phyloP scores from a whole-genome alignment of 1,140 invertebrate genomes.

The Pissodes strobi region DNA sequence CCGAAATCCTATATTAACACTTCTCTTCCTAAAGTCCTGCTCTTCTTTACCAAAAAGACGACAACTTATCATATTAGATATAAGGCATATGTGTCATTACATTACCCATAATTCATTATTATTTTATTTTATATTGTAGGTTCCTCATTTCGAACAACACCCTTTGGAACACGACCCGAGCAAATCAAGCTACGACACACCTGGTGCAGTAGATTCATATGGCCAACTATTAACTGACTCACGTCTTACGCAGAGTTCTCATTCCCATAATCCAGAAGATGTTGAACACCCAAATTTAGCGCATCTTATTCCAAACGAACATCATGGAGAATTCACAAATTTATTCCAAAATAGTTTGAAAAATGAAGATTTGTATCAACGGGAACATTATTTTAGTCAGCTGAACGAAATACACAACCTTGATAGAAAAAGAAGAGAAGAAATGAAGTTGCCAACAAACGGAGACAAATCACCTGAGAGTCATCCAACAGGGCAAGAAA shows the following conservation, averaged over 20 bases:
- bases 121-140: constrained; percentile 17
- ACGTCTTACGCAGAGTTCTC: background rate
- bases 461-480: too few relatives aligned
- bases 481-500: background rate
- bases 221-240: constrained; percentile 4
- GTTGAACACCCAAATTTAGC: background rate
- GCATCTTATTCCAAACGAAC: background rate
- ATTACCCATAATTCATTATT: too few relatives aligned
- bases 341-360: background rate
- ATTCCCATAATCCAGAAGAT: background rate
- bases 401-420: constrained; percentile 14
- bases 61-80: too few relatives aligned
- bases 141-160: constrained; percentile 24
- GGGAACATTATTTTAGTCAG: constrained; percentile 11
- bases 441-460: background rate
- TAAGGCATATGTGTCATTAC: too few relatives aligned
- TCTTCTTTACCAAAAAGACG: too few relatives aligned
- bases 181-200: constrained; percentile 27
- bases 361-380: background rate
- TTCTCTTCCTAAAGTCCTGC: too few relatives aligned
- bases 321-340: background rate
- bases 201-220: constrained; percentile 29
- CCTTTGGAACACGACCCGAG: constrained; percentile 26
- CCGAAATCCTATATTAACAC: too few relatives aligned
- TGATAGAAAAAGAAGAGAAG: constrained; percentile 11